Evolutionary conservation across 2,113 vertebrate species (phyloP), one percentile per base, ranked within the genome.

Genomic region (Leuciscus idus): DNA sequence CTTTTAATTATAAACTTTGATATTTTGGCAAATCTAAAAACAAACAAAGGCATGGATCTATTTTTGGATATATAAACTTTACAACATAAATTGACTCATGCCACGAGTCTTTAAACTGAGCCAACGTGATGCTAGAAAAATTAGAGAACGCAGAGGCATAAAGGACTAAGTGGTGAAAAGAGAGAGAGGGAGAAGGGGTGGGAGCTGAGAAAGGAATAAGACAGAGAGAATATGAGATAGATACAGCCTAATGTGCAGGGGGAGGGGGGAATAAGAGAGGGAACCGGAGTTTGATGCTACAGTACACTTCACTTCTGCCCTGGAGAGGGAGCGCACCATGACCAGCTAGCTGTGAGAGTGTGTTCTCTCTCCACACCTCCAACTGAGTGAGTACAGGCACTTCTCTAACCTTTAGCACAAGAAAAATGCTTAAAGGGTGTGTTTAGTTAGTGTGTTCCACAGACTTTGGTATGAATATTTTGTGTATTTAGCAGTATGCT

Each of bases 231-330:
- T 55, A 64, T 75, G 88, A 66, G 55, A 57, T 66, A 87, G 72
- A 75, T 72, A 8, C 81, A 57, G 81, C 19, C 48, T 83, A 72
- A 83, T 83, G 81, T 83, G 81, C 43, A 55, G 81, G 80, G 81
- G 81, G 89, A 88, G 92, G 90, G 50, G 93, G 85, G 77, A 90
- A 85, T 83, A 76, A 87, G 86, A 83, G 90, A 83, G 88, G 62
- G 85, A 76, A 84, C 21, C 36, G 48, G 88, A 85, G 90, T 36
- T 83, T 74, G 86, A 92, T 46, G 87, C 92, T 92, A 93, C 93
- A 94, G 91, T 92, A 90, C 91, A 93, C 92, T 93, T 93, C 90
- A 95, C 90, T 94, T 90, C 93, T 92, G 90, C 90, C 91, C 92
- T 84, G 82, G 92, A 95, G 92, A 94, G 91, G 50, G 83, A 88